Conservation (phyloP, 1,140 invertebrate genomes). For the Paraescarpia echinospica region DNA sequence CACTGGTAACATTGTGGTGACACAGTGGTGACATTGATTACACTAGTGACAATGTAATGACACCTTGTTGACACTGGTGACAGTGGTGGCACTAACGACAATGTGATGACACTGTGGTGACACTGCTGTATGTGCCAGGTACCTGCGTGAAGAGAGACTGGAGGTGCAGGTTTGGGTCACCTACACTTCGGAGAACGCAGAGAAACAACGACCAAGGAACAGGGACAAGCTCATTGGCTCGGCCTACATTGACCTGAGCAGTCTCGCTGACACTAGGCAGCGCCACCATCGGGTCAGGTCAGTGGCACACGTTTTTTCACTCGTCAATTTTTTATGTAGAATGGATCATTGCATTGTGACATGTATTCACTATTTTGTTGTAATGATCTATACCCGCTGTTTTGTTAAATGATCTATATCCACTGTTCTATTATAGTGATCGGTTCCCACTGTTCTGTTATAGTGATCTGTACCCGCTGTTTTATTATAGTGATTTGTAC, state of each 20-base stretch:
- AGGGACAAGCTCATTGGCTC: conserved; percentile 54
- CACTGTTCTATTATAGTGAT: too few relatives aligned
- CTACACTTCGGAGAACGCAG: conserved; percentile 36
- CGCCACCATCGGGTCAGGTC: conserved; percentile 52
- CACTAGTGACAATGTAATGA: too few relatives aligned
- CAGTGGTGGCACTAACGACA: conserved; percentile 31
- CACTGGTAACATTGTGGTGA: not conserved
- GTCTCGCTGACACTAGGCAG: conserved; percentile 37
- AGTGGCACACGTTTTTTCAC: conserved; percentile 9
- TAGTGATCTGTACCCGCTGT: conserved; percentile 24
- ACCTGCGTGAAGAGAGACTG: conserved; percentile 50
- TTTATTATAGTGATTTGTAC: too few relatives aligned
- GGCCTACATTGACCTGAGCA: conserved; percentile 46
- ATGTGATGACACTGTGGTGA: too few relatives aligned
- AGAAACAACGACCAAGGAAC: conserved; percentile 38
- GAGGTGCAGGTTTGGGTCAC: conserved; percentile 55
- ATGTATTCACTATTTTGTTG: conserved; percentile 16
- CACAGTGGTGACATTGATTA: not conserved
- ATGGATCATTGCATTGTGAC: not conserved
- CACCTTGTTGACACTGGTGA: conserved; percentile 39
- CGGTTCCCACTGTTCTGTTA: too few relatives aligned
- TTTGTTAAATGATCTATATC: not conserved
- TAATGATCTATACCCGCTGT: conserved; percentile 37
- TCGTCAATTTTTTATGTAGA: not conserved
- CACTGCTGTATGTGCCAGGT: conserved; percentile 37